phyloP scores from a whole-genome alignment of 2,888 invertebrate species.

The Drosophila peninsularis region DNA sequence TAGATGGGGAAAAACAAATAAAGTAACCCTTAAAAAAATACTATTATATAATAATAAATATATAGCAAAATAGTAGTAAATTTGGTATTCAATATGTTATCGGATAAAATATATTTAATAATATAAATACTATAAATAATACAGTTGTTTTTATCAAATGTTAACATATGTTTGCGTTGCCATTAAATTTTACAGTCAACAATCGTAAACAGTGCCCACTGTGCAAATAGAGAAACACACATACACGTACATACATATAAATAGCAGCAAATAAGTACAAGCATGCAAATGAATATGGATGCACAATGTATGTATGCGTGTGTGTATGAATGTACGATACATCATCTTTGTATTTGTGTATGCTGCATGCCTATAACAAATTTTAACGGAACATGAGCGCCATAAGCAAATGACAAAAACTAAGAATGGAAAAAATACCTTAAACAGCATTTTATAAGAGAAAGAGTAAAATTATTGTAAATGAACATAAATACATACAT shows the following conservation, averaged over 20 bases:
- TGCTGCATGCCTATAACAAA: neutral
- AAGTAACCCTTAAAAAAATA: no score
- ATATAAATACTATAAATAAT: no score
- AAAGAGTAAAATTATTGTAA: neutral
- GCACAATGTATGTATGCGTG: neutral
- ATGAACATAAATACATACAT: neutral
- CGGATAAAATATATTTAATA: no score
- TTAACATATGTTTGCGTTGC: no score
- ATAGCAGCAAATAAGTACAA: neutral
- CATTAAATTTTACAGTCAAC: neutral
- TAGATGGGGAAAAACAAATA: neutral
- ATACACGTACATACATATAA: neutral
- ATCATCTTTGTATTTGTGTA: neutral
- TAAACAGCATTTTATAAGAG: neutral
- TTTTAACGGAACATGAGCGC: neutral
- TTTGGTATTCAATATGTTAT: no score
- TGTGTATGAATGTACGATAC: neutral
- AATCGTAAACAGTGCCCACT: neutral
- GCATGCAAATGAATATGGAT: conserved; percentile 2
- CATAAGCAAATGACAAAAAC: neutral
- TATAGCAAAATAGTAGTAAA: no score
- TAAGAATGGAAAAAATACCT: neutral
- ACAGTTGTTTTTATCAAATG: no score
- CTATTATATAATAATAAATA: no score
- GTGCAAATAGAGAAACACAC: neutral